Conservation (phyloP, 2,797 vertebrate species). For the Lagodon rhomboides region DNA sequence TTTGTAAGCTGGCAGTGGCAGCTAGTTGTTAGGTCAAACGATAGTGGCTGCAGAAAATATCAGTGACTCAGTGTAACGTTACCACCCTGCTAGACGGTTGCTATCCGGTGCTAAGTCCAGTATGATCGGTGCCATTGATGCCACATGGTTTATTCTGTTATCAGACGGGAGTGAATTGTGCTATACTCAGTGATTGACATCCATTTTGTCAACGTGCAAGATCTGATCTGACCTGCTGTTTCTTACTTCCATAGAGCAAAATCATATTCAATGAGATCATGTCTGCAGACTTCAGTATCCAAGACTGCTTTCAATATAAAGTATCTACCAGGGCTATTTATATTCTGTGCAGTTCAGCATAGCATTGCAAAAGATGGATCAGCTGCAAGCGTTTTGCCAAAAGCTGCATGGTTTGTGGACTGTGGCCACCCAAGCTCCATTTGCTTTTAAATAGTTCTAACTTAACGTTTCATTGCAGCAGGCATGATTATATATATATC, state of each 20-base stretch:
- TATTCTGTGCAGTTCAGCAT: conserved; percentile 44
- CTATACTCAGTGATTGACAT: not conserved
- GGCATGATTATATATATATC: not conserved
- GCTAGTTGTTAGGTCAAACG: not conserved
- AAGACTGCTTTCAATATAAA: conserved; percentile 39
- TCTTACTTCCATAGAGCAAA: not conserved
- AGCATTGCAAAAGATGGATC: conserved; percentile 25
- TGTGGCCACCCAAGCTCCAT: not conserved
- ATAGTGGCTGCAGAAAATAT: not conserved
- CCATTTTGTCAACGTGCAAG: not conserved
- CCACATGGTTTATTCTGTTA: conserved; percentile 27
- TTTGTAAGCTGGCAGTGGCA: not conserved
- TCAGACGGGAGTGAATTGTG: not conserved
- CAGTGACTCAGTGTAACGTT: conserved; percentile 38
- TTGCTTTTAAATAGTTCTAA: not conserved
- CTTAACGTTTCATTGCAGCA: not conserved
- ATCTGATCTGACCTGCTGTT: not conserved
- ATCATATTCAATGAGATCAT: not conserved
- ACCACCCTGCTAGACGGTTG: not conserved
- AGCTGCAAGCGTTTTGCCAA: conserved; percentile 31
- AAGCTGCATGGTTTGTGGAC: conserved; percentile 12
- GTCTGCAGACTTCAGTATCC: conserved; percentile 6
- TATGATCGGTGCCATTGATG: conserved; percentile 8
- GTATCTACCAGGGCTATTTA: conserved; percentile 63
- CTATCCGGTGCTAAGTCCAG: conserved; percentile 1